phyloP scores from a whole-genome alignment of 2,797 vertebrate species.

The Sphenodon punctatus region DNA sequence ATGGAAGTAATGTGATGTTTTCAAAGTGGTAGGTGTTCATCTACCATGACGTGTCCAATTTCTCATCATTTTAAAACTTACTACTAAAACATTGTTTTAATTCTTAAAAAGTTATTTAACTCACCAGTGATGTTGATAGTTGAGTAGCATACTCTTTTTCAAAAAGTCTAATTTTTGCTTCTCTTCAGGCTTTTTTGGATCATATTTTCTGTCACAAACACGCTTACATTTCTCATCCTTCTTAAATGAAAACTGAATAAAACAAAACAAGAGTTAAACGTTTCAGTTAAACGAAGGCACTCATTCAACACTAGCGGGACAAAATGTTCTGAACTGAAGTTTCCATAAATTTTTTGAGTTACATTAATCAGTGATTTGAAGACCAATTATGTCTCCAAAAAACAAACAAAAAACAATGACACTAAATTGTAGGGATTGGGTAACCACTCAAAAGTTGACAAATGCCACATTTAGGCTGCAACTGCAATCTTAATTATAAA shows the following conservation, averaged over 20 bases:
- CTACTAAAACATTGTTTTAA: neutral
- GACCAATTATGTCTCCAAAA: no score
- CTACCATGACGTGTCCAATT: neutral
- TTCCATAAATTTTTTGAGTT: no score
- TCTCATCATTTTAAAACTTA: neutral
- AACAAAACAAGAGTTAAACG: constrained; percentile 40
- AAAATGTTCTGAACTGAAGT: no score
- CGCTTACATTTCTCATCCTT: constrained; percentile 78
- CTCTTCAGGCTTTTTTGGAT: constrained; percentile 76
- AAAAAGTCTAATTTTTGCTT: constrained; percentile 88
- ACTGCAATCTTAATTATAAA: no score
- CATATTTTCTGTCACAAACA: constrained; percentile 86
- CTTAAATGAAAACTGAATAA: constrained; percentile 87
- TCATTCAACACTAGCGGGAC: no score
- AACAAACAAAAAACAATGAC: no score
- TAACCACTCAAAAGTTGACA: no score
- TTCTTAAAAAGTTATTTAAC: constrained; percentile 30
- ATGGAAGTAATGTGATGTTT: neutral
- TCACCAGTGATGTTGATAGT: constrained; percentile 96
- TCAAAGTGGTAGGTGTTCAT: no score
- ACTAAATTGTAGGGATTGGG: no score
- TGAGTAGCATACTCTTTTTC: constrained; percentile 93
- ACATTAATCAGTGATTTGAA: no score
- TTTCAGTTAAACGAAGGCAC: constrained; percentile 5
- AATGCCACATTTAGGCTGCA: no score